Evolutionary conservation across 2,797 vertebrate species (phyloP), one percentile per base, ranked within the genome.

Genomic region (Oreochromis grahami): DNA sequence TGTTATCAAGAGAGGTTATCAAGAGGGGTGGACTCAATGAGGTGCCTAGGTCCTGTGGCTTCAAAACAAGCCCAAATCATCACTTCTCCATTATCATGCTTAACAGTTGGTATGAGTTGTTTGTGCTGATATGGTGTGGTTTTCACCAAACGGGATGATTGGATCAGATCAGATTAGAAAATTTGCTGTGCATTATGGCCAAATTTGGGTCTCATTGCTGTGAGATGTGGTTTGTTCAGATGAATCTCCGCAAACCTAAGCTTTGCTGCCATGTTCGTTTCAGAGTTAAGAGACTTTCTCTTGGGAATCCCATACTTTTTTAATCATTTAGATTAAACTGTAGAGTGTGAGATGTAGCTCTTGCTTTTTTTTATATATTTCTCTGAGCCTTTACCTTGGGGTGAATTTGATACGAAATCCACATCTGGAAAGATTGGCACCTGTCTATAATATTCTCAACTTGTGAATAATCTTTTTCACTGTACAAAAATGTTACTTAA

Each of bases 301-400:
- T 24, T 70, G 7, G 21, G n/a, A 68, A 24, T 24, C 63, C 36
- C 1, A 43, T 0, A 26, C 5, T 26, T 43, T 24, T 68, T 0
- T 4, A 43, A 15, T 15, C 15, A 43, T 43, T 43, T 43, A 26
- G 26, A 4, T 26, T 26, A 26, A 26, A 26, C n/a, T 68, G 13
- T 43, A 43, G n/a, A 68, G 13, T 43, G n/a, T 68, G 38, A 68
- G n/a, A 68, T 24, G 36, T 68, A 68, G 13, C 13, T 1, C 38
- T 68, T 68, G 38, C 21, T 26, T 70, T 70, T 68, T 70, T 15
- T 15, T 36, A 63, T n/a, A 0, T 70, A 43, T 70, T 43, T 70
- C 38, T 26, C 38, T 70, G 63, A 70, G 13, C n/a, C 21, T 70
- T 43, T 21, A 43, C 65, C 38, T 24, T 70, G 21, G 38, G 65